phyloP scores from a whole-genome alignment of 2,113 vertebrate species.

The Corvus cornix region DNA sequence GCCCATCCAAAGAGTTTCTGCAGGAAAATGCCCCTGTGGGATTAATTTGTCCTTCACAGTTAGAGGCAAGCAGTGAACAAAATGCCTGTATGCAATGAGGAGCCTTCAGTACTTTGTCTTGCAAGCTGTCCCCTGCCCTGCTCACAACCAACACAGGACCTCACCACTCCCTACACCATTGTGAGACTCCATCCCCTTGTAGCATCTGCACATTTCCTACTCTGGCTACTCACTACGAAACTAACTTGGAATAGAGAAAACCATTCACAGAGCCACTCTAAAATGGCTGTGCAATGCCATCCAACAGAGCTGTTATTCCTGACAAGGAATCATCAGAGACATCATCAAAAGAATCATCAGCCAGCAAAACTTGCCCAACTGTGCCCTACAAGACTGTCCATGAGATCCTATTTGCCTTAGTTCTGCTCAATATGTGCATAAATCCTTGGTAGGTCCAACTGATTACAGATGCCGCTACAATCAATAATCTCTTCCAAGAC shows the following conservation, averaged over 20 bases:
- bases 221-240: neutral
- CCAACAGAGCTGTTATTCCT: neutral
- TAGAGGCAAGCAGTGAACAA: neutral
- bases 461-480: neutral
- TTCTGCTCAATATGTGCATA: neutral
- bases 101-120: neutral
- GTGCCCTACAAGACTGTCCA: neutral
- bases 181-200: neutral
- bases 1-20: neutral
- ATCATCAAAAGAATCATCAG: neutral
- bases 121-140: neutral
- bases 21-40: neutral
- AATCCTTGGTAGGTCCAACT: neutral
- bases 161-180: neutral
- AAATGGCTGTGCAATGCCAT: neutral
- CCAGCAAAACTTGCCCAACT: neutral
- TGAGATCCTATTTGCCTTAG: neutral
- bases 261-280: accelerated
- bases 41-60: neutral
- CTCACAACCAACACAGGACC: neutral
- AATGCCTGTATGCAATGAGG: neutral
- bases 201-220: neutral
- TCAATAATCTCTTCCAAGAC: neutral
- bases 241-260: neutral
- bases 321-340: neutral